Base-by-base conservation (phyloP, 2,113 vertebrate genomes). In the Urocynchramus pylzowi region DNA sequence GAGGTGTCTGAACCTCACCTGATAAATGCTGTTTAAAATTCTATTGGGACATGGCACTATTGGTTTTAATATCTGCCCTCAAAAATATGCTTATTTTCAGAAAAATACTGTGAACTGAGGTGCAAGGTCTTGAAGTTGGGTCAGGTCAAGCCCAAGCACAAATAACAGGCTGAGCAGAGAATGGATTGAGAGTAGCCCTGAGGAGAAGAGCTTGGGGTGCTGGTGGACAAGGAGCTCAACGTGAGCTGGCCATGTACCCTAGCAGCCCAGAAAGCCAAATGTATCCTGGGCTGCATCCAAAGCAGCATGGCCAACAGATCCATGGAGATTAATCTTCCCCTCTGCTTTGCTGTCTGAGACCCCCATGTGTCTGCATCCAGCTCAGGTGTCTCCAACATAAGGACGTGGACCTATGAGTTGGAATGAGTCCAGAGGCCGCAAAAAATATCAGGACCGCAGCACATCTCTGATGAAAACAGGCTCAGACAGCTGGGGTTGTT, bases 211-310 rank as follows among this genome's bases (percentile, higher is more conserved):
- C 13, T 18, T 57, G 42, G 13, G 16, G 8, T 3, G 19, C 20
- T 64, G 33, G 31, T 50, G 16, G 37, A 23, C 13, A 7, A 50
- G 42, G 45, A 71, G 19, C 27, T 64, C 22, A 70, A 1, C 19
- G 3, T 8, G 35, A 77, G 15, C 19, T 11, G 0, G 16, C 13
- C 6, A 3, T 18, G 33, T 17, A 22, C 3, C 13, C 27, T 37
- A 24, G 35, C 23, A 64, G 26, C 31, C 33, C 64, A 77, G 49
- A 70, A 64, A 56, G 10, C 31, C 39, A 68, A 2, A 19, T 0
- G 0, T 60, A 8, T n/a, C n/a, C 37, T n/a, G 23, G 27, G 9
- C 42, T 37, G 16, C 23, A 13, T 39, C 23, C 17, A n/a, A 56
- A 78, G 19, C 57, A 50, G 19, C 1, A 0, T 8, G 16, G 37